Evolutionary conservation across 2,888 invertebrate genomes (phyloP).

Genomic region (Apamea epomidion): DNA sequence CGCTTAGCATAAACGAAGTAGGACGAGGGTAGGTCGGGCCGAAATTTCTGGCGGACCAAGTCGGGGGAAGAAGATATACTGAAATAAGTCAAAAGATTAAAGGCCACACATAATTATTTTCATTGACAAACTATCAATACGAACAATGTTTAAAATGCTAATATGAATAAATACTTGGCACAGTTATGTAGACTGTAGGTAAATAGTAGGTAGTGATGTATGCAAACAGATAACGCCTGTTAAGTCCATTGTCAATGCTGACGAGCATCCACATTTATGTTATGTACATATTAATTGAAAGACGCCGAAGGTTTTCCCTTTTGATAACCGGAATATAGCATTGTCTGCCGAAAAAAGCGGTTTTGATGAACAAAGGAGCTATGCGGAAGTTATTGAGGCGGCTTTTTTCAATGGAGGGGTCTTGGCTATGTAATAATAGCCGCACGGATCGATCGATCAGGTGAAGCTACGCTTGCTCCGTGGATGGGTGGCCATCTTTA

Average conservation of each 20-base stretch:
- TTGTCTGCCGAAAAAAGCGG: neutral
- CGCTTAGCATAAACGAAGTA: no score
- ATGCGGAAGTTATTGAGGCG: neutral
- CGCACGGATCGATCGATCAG: no score
- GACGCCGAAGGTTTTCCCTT: slow-evolving; percentile 21
- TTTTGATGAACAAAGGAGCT: neutral
- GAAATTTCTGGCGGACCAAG: no score
- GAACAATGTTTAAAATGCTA: slow-evolving; percentile 39
- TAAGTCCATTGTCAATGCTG: slow-evolving; percentile 69
- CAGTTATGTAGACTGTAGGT: slow-evolving; percentile 28
- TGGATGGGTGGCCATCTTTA: no score
- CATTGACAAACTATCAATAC: slow-evolving; percentile 12
- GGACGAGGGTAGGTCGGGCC: no score
- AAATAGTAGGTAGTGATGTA: slow-evolving; percentile 34
- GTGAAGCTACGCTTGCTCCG: no score
- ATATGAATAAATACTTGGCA: slow-evolving; percentile 23
- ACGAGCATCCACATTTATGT: slow-evolving; percentile 5
- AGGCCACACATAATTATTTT: slow-evolving; percentile 16
- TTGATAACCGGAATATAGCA: neutral
- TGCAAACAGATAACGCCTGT: slow-evolving; percentile 48
- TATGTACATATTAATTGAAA: slow-evolving; percentile 35
- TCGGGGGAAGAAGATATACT: no score
- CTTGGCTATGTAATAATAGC: no score
- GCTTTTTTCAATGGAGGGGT: no score
- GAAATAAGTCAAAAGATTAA: slow-evolving; percentile 15